phyloP scores from a whole-genome alignment of 2,113 vertebrate genomes.

The Ahaetulla prasina region DNA sequence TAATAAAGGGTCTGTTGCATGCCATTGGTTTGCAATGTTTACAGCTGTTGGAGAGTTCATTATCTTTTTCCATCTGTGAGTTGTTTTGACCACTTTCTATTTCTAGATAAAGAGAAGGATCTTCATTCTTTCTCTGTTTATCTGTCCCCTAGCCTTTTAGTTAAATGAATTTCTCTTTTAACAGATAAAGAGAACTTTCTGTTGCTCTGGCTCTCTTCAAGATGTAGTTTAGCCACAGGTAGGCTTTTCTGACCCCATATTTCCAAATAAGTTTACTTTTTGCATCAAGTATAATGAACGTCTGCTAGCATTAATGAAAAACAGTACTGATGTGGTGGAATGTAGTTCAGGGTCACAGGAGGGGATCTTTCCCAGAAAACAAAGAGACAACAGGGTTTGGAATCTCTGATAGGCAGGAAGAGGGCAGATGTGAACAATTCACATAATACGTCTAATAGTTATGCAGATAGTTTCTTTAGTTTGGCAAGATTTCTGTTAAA shows the following conservation, averaged over 20 bases:
- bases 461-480: background rate
- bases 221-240: background rate
- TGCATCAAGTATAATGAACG: background rate
- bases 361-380: background rate
- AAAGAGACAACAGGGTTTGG: background rate
- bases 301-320: background rate
- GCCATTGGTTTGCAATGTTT: background rate
- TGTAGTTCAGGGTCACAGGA: background rate
- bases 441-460: background rate
- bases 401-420: background rate
- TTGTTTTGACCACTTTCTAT: background rate
- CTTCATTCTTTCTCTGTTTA: background rate
- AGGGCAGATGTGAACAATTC: background rate
- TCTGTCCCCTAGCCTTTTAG: background rate
- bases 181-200: background rate
- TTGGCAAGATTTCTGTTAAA: background rate
- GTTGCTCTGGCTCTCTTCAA: background rate
- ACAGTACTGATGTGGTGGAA: background rate
- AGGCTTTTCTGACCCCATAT: background rate
- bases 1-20: background rate
- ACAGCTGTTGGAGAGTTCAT: background rate
- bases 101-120: background rate
- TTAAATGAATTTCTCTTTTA: background rate
- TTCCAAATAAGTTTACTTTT: background rate
- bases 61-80: background rate